These are phyloP conservation scores for Heliconius charithonia DNA, from an alignment of 2,888 invertebrate genomes.

Conservation along the genomic window DNA sequence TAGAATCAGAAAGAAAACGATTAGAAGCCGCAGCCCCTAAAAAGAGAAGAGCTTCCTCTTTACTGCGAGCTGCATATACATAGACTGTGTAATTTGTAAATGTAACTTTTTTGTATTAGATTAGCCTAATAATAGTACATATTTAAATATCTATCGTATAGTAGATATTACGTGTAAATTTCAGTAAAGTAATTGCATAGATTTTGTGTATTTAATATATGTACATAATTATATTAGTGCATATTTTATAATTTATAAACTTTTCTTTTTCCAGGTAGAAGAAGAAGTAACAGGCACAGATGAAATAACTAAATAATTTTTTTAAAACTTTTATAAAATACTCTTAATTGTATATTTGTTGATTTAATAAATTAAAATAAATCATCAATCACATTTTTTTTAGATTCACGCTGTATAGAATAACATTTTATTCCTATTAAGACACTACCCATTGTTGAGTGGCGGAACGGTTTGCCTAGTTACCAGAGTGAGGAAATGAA, in stretches of 20 bases:
- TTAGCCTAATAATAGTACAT: too few relatives aligned
- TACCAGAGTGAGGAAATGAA: too few relatives aligned
- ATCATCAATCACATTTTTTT: not conserved
- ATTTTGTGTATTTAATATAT: not conserved
- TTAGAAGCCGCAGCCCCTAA: conserved; percentile 67
- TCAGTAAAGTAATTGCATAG: not conserved
- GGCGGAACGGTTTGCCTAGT: too few relatives aligned
- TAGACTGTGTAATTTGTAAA: conserved; percentile 24
- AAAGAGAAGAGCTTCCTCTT: conserved; percentile 63
- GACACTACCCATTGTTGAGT: too few relatives aligned
- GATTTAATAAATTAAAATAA: not conserved
- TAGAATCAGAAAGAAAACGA: conserved; percentile 62
- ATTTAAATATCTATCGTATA: not conserved
- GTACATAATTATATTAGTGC: not conserved
- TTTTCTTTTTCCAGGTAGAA: conserved; percentile 66
- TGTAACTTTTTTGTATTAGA: not conserved
- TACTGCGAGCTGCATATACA: conserved; percentile 58
- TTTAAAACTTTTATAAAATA: conserved; percentile 50
- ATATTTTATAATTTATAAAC: not conserved
- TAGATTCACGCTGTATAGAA: not conserved
- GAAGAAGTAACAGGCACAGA: conserved; percentile 63
- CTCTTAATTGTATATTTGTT: not conserved
- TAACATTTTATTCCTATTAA: too few relatives aligned
- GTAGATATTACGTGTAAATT: not conserved
- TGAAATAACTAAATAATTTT: conserved; percentile 47